Base-by-base conservation (phyloP, 1,140 invertebrate species). In the Galleria mellonella region DNA sequence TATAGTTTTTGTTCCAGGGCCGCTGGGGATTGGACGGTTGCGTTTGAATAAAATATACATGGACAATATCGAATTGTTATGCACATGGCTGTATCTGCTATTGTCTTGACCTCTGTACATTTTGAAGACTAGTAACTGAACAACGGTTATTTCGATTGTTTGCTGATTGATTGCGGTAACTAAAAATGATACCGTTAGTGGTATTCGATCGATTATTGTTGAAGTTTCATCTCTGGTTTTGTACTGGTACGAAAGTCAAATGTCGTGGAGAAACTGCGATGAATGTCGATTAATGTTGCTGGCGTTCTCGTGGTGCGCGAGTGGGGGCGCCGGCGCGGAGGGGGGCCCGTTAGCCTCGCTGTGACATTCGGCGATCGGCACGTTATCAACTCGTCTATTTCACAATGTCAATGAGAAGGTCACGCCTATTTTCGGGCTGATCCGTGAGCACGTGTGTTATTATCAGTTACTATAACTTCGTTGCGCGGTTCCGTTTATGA, bases 321-420 rank as follows among this genome's bases (percentile, higher is more conserved):
- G 17, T 72, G 72, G 78, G 62, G 70, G 69, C 59, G 48, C 33
- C 28, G 40, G 42, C 32, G 35, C 59, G 56, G 66, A 70, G 68
- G 72, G 77, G 57, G 72, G 65, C 65, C 65, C 68, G 64, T 64
- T 78, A 81, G 73, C 75, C 78, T 83, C 73, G 82, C 44, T 61
- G 55, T 82, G 77, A 82, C 79, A 79, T 82, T 83, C 77, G 75
- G 67, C 63, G 72, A 72, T 79, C 78, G 71, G 66, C 58, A 66
- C 62, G 77, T 83, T 85, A 85, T 83, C 82, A 85, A 67, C 61
- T 76, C 62, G 73, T 77, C 76, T 84, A 84, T 85, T 85, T 85
- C 78, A 85, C 82, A 85, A 85, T 85, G 82, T 85, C 82, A 85
- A 83, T 83, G 78, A 83, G 78, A 85, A 85, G 82, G 82, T 79